A percentile compares a stretch with the other conserved stretches of the same genome.
Evolutionary conservation across 2,113 vertebrate species (phyloP).

Genomic region (Clupea harengus): DNA sequence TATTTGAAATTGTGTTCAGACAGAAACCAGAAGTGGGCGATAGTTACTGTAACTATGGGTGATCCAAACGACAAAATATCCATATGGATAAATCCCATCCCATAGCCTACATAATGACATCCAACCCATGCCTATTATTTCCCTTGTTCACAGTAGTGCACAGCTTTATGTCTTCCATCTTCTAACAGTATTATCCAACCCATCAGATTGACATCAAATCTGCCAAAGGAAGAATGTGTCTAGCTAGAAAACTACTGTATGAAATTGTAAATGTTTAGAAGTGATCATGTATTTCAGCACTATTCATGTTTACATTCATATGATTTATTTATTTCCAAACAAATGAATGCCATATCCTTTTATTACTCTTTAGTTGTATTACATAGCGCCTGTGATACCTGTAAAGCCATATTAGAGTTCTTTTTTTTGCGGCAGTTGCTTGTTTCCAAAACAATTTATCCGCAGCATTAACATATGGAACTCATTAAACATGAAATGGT

Average conservation of each 20-base stretch:
- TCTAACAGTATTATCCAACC: background rate
- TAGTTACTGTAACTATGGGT: too few species aligned
- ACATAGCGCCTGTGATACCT: background rate
- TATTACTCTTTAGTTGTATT: background rate
- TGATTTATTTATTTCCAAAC: too few species aligned
- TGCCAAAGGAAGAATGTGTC: background rate
- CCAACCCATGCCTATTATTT: too few species aligned
- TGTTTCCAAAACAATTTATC: slow-evolving; percentile 36
- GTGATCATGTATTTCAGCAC: too few species aligned
- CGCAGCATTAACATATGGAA: slow-evolving; percentile 47
- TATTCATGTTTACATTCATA: too few species aligned
- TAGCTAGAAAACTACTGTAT: background rate
- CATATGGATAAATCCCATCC: too few species aligned
- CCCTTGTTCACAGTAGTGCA: too few species aligned
- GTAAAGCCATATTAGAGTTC: background rate
- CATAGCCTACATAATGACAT: too few species aligned
- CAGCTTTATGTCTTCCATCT: background rate
- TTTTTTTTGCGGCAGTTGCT: background rate
- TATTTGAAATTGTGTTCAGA: too few species aligned
- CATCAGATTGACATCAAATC: background rate
- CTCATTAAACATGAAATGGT: slow-evolving; percentile 52
- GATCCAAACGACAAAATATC: too few species aligned
- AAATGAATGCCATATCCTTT: background rate
- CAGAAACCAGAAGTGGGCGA: too few species aligned
- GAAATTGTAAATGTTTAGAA: background rate